A percentile compares a stretch with the other conserved stretches of the same genome.
These are phyloP conservation scores for Trimorus sp. DNA, from an alignment of 2,888 invertebrate species.

Conservation along the genomic window DNA sequence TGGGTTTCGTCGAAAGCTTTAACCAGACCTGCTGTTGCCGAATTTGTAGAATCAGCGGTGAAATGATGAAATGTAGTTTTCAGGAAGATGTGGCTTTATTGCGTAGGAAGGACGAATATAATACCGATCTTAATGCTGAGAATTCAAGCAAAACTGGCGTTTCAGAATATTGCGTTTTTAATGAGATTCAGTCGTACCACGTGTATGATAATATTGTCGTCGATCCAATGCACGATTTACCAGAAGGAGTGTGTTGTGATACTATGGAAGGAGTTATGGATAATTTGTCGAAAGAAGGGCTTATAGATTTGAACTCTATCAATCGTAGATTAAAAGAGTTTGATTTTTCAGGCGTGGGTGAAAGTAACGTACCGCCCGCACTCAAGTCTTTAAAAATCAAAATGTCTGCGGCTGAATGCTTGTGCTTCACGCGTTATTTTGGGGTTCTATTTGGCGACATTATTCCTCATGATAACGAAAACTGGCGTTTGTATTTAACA, in stretches of 20 bases:
- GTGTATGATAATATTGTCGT: not conserved
- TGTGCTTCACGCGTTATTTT: slow-evolving; percentile 35
- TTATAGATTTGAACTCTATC: no score
- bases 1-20: no score
- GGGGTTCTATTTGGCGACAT: slow-evolving; percentile 25
- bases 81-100: slow-evolving; percentile 16
- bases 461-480: slow-evolving; percentile 20
- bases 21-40: no score
- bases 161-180: slow-evolving; percentile 26
- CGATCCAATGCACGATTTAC: not conserved
- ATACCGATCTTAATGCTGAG: not conserved
- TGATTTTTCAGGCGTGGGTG: slow-evolving; percentile 7
- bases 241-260: not conserved
- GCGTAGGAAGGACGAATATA: slow-evolving; percentile 7
- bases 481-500: slow-evolving; percentile 10
- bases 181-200: slow-evolving; percentile 35
- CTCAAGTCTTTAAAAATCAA: slow-evolving; percentile 24
- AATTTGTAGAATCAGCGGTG: not conserved
- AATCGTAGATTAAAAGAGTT: not conserved
- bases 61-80: slow-evolving; percentile 1
- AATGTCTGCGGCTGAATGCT: slow-evolving; percentile 27
- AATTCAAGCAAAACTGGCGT: slow-evolving; percentile 16
- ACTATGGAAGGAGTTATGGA: slow-evolving; percentile 9
- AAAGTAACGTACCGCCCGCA: slow-evolving; percentile 10
- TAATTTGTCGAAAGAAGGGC: no score